Conservation (phyloP, 1,140 invertebrate species). For the Pogonomyrmex californicus region DNA sequence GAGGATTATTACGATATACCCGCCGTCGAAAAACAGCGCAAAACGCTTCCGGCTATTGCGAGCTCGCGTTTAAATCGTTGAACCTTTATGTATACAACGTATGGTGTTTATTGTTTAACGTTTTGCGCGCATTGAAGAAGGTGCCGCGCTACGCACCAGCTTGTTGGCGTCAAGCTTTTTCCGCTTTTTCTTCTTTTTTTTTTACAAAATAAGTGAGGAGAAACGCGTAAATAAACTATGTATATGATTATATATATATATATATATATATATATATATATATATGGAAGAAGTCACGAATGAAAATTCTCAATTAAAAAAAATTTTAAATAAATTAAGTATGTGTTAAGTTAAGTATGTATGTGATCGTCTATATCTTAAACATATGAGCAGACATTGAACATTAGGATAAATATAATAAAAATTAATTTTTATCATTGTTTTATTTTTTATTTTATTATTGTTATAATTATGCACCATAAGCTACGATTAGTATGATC, state of each 20-base stretch:
- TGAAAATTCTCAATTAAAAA: background rate
- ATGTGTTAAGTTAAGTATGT: background rate
- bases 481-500: background rate
- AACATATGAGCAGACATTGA: background rate
- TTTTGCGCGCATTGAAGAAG: slow-evolving; percentile 46
- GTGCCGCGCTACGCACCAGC: background rate
- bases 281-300: background rate
- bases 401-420: background rate
- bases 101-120: slow-evolving; percentile 59
- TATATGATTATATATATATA: background rate
- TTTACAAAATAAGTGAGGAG: background rate
- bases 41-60: slow-evolving; percentile 54
- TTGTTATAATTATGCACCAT: background rate
- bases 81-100: slow-evolving; percentile 53
- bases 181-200: background rate
- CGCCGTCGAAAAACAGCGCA: slow-evolving; percentile 59
- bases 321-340: slow-evolving; percentile 5
- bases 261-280: background rate
- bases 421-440: background rate
- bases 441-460: background rate
- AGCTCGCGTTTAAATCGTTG: slow-evolving; percentile 55
- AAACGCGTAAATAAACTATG: background rate
- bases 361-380: no score
- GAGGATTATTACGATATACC: slow-evolving; percentile 68
- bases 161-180: background rate